Conservation (phyloP, 2,888 invertebrate genomes). For the Flabesymbios commensalis region DNA sequence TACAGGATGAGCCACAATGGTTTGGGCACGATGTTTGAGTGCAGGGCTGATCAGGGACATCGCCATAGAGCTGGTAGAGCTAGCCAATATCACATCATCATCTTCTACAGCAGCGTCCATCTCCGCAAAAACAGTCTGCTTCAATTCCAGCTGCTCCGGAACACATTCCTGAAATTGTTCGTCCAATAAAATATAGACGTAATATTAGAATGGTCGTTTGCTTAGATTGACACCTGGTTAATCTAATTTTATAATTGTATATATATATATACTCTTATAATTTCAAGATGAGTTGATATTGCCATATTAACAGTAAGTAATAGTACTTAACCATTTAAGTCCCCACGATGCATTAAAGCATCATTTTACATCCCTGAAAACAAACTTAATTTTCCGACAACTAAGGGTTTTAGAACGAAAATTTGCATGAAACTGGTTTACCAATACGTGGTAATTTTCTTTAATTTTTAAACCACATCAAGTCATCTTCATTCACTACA, state of each 20-base stretch:
- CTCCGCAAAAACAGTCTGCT: slow-evolving; percentile 77
- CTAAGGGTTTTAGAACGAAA: too few relatives aligned
- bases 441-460: too few relatives aligned
- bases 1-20: slow-evolving; percentile 78
- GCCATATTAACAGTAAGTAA: too few relatives aligned
- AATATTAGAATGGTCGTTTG: slow-evolving; percentile 1
- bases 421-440: too few relatives aligned
- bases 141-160: slow-evolving; percentile 84
- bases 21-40: slow-evolving; percentile 70
- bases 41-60: slow-evolving; percentile 85
- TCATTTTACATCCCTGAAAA: too few relatives aligned
- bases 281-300: background rate
- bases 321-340: too few relatives aligned
- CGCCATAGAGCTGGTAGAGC: slow-evolving; percentile 90
- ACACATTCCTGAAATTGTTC: slow-evolving; percentile 78
- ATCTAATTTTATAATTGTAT: background rate
- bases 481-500: too few relatives aligned
- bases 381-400: too few relatives aligned
- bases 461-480: too few relatives aligned
- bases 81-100: slow-evolving; percentile 71
- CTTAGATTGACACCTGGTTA: background rate
- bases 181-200: too few relatives aligned
- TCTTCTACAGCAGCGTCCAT: slow-evolving; percentile 71
- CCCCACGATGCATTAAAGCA: too few relatives aligned
- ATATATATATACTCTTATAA: background rate